Conservation (phyloP, 2,113 vertebrate genomes). For the Podocnemis expansa region DNA sequence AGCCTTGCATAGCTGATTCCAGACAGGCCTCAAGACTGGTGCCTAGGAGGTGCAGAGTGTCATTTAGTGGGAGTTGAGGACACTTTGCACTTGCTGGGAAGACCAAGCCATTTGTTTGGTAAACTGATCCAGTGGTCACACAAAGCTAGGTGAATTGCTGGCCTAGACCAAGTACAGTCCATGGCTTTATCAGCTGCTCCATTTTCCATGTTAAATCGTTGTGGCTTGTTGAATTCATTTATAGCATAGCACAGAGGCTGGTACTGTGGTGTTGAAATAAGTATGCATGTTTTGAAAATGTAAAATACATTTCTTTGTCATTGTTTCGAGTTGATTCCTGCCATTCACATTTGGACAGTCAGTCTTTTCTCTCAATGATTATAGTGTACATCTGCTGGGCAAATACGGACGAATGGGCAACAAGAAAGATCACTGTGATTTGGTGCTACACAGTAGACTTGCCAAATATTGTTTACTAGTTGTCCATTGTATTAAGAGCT, state of each 20-base stretch:
- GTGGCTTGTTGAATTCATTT: background rate
- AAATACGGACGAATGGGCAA: background rate
- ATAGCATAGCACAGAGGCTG: background rate
- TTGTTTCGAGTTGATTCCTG: background rate
- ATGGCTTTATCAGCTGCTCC: background rate
- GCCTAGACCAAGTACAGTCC: background rate
- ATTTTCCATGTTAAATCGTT: constrained; percentile 27
- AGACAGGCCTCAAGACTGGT: background rate
- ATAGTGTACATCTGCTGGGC: background rate
- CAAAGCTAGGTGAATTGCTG: background rate
- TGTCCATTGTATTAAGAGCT: background rate
- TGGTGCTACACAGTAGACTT: background rate
- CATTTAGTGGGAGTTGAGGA: background rate
- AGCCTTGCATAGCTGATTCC: background rate
- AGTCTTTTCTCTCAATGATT: background rate
- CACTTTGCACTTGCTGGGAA: background rate
- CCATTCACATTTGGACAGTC: background rate
- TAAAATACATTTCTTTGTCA: background rate
- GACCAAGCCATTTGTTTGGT: background rate
- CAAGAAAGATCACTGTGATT: background rate
- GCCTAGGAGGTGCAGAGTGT: background rate
- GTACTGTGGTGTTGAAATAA: background rate
- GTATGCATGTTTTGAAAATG: background rate
- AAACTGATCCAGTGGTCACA: background rate
- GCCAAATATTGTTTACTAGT: background rate